Conservation (phyloP, 2,113 vertebrate species). For the Corythaixoides concolor region DNA sequence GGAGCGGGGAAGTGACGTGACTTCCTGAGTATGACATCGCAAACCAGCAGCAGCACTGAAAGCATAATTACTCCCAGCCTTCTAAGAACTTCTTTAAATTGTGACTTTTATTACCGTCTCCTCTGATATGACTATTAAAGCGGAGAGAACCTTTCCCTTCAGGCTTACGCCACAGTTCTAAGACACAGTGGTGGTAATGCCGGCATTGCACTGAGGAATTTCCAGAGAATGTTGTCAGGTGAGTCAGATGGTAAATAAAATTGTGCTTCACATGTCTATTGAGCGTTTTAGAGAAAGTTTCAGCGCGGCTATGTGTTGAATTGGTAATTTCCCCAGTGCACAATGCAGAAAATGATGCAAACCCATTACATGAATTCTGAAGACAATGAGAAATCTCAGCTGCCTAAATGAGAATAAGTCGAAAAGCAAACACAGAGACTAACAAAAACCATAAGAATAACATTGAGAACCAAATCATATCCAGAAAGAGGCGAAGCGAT, state of each 20-base stretch:
- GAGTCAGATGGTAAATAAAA: background rate
- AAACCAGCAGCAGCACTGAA: background rate
- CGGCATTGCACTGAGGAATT: background rate
- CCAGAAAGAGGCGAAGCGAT: background rate
- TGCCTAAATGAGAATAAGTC: background rate
- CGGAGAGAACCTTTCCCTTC: background rate
- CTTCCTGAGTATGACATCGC: background rate
- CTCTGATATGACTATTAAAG: background rate
- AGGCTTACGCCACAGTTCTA: background rate
- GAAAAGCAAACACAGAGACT: background rate
- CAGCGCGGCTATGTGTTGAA: background rate
- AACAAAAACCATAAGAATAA: background rate
- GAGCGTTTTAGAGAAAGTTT: background rate
- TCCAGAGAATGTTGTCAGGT: background rate
- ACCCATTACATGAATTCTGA: background rate
- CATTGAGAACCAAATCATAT: background rate
- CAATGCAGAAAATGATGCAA: conserved; percentile 11
- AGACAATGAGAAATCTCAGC: conserved; percentile 37
- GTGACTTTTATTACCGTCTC: background rate
- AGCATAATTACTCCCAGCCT: background rate
- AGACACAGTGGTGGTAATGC: background rate
- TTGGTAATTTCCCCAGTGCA: background rate
- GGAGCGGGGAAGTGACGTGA: background rate
- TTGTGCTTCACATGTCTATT: background rate
- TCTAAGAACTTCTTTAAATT: background rate